Conservation (phyloP, 2,888 invertebrate species). For the Alviniconcha strummeri region DNA sequence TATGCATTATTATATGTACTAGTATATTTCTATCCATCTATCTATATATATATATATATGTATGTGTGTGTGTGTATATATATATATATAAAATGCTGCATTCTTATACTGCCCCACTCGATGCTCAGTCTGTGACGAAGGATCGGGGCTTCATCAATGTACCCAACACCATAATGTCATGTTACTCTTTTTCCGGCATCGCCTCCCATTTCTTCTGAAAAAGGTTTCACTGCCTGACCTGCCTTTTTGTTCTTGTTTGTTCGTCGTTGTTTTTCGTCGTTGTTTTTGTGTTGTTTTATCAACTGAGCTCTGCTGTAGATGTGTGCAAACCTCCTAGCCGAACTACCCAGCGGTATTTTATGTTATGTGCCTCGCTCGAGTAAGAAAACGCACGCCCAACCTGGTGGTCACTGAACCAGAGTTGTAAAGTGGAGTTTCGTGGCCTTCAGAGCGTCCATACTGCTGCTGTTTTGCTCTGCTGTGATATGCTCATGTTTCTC, state of each 20-base stretch:
- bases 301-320: too few species aligned
- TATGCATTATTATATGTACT: neutral
- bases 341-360: too few species aligned
- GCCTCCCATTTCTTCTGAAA: neutral
- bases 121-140: neutral
- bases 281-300: too few species aligned
- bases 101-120: neutral
- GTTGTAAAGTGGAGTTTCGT: too few species aligned
- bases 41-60: neutral
- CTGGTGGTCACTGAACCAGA: too few species aligned
- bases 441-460: too few species aligned
- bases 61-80: neutral
- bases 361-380: too few species aligned
- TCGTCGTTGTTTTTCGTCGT: neutral
- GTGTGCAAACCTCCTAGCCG: too few species aligned
- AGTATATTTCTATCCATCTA: neutral
- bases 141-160: neutral
- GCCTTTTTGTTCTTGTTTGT: neutral
- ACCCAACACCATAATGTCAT: neutral
- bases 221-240: neutral
- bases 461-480: too few species aligned
- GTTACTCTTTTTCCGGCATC: neutral
- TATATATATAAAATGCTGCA: neutral
- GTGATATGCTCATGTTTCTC: too few species aligned
- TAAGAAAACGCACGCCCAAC: too few species aligned